Base-by-base conservation (phyloP, 2,888 invertebrate genomes). In the Terebella lapidaria region DNA sequence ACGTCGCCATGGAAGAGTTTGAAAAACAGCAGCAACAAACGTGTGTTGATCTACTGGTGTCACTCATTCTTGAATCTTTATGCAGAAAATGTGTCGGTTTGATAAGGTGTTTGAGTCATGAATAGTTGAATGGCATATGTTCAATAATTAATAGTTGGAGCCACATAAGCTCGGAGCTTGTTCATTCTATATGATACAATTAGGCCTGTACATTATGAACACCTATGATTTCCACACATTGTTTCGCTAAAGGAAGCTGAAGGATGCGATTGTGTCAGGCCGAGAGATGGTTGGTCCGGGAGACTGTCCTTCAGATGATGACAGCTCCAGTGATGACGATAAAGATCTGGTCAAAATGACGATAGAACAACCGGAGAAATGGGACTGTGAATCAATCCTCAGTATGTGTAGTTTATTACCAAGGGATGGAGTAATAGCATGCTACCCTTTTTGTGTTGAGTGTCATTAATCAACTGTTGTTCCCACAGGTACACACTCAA, bases 321-420 rank as follows among this genome's bases (percentile, higher is more conserved):
- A 22, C 22, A 45, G 20, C 10, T 25, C 57, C 10, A 62, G 64
- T 2, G 67, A 63, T 2, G 58, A 62, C 51, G 20, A 80, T 84
- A 49, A 56, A 20, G 68, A 81, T 54, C 69, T 82, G 59, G 75
- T 81, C 24, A 73, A 76, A 0, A 82, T 87, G 65, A 86, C 88
- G 1, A 84, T 86, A 28, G 85, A 87, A 57, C 82, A 84, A 0
- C 85, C 87, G 70, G 84, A 87, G 65, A 88, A 87, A 77, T 93
- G 90, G 90, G 94, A 95, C 81, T 94, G 94, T 73, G 90, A 94
- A 83, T 91, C 91, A 59, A 89, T 94, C 68, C 82, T 94, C 3
- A 90, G 79, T 75, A 63, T 62, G 72, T 62, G n/a, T n/a, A n/a
- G n/a, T n/a, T n/a, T n/a, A n/a, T n/a, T n/a, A n/a, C n/a, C n/a